phyloP scores from a whole-genome alignment of 1,140 invertebrate genomes.

The Muscidifurax raptorellus region DNA sequence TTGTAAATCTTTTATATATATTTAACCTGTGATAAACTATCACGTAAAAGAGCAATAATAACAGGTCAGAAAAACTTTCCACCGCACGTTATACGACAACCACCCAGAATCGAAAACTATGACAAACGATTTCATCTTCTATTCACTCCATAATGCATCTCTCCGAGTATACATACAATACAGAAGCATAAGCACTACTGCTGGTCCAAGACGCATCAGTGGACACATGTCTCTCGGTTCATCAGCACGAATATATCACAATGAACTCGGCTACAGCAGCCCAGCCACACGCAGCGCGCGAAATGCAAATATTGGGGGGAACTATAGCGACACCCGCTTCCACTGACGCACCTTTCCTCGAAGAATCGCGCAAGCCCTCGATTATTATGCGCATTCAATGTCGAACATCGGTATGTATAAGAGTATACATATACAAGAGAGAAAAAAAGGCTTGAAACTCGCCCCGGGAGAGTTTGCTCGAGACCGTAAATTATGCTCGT shows the following conservation, averaged over 20 bases:
- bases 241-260: not conserved
- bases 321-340: no score
- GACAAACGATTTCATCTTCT: not conserved
- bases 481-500: constrained; percentile 1
- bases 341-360: not conserved
- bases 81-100: not conserved
- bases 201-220: not conserved
- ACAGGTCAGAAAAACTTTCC: not conserved
- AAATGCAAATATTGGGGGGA: not conserved
- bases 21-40: no score
- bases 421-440: not conserved
- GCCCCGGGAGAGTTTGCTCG: not conserved
- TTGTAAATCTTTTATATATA: no score
- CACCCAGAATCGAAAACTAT: not conserved
- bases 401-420: not conserved
- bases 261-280: no score
- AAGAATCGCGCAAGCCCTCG: not conserved
- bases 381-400: not conserved
- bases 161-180: not conserved
- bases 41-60: no score
- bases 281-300: not conserved
- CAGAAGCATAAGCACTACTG: not conserved
- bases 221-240: not conserved
- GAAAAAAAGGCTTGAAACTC: not conserved
- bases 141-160: not conserved